Conservation (phyloP, 64 coral and sea anemone genomes). For the Porites lutea region DNA sequence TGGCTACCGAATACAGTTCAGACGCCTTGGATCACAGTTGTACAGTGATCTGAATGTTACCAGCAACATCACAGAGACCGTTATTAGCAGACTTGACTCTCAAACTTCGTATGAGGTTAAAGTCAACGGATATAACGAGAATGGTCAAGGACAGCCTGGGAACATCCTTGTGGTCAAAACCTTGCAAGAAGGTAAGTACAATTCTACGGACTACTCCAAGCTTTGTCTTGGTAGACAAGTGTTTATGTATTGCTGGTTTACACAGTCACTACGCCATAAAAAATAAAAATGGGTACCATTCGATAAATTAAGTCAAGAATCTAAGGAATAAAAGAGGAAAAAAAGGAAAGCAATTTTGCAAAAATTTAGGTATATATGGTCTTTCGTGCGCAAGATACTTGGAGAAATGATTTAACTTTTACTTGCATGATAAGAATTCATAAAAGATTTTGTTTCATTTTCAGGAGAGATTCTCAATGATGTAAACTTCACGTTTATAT, state of each 20-base stretch:
- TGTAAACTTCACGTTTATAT: neutral
- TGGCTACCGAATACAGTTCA: neutral
- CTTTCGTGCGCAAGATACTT: no score
- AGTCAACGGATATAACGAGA: conserved; percentile 6
- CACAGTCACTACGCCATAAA: no score
- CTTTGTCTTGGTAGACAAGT: no score
- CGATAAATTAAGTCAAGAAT: no score
- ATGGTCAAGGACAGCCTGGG: neutral
- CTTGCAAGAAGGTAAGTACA: neutral
- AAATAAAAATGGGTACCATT: no score
- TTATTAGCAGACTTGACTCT: neutral
- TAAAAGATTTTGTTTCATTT: neutral
- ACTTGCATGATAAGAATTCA: neutral
- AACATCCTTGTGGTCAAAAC: neutral
- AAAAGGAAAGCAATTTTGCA: no score
- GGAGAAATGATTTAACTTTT: no score
- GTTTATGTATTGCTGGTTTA: no score
- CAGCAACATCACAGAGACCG: neutral
- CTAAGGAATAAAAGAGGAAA: no score
- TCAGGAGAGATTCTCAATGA: neutral
- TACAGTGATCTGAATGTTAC: neutral
- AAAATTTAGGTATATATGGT: no score
- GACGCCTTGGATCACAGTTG: neutral
- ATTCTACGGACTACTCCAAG: no score
- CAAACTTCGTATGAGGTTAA: neutral